Evolutionary conservation across 92 coral and sea anemone species (phyloP), one percentile per base, ranked within the genome.

Genomic region (Chrysogorgia sp.): DNA sequence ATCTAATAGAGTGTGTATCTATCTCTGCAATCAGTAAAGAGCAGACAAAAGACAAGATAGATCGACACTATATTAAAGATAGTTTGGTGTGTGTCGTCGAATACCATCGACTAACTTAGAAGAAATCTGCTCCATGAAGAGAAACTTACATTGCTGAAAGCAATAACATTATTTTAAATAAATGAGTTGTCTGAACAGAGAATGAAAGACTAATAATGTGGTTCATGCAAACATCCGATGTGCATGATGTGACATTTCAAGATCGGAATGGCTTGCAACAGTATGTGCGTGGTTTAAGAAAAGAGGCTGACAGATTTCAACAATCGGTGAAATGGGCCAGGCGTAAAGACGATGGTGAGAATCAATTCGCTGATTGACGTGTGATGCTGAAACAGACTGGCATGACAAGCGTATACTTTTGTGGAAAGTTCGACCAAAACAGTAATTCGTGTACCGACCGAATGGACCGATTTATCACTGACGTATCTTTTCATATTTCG

Each of bases 181-280:
- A 65, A 34, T 66, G 75, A 79, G 34, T 12, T 78, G 50, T 45
- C 83, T 37, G 64, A 76, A 20, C 82, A 76, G 29, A 34, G 82
- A 48, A 76, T 76, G 59, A 76, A 76, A 41, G 71, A 58, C 57
- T 20, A 60, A 40, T 21, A n/a, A 13, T 3, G n/a, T n/a, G n/a
- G n/a, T n/a, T n/a, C n/a, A n/a, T n/a, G n/a, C n/a, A 30, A 13
- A 57, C 63, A 23, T 1, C 31, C 30, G 71, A 52, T 19, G 77
- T 48, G 24, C 61, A 70, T 70, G 77, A 70, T 19, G 61, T 70
- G 25, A 70, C 23, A 41, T 24, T 13, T 70, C 40, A 33, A 70
- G 0, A 14, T 7, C 33, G 30, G 21, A 70, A n/a, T n/a, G n/a
- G n/a, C n/a, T n/a, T n/a, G n/a, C n/a, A n/a, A n/a, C n/a, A n/a